Percentiles rank a stretch among this genome's conserved stretches.
Conservation (phyloP, 2,113 vertebrate species). For the Ibidorhyncha struthersii region DNA sequence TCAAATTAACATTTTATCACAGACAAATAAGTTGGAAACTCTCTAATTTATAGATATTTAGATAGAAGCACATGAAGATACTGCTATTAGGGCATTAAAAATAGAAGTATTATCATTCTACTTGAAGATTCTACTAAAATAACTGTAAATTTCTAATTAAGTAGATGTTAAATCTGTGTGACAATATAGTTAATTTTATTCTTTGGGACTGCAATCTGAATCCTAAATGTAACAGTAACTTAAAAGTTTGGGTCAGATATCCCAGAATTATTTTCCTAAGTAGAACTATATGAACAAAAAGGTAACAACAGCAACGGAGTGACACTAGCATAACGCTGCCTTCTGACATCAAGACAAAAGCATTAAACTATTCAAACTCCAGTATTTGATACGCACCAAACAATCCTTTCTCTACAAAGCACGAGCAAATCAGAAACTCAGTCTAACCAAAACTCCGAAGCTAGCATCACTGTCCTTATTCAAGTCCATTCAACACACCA, state of each 20-base stretch:
- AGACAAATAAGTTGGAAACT: not conserved
- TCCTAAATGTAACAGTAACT: not conserved
- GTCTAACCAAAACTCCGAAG: not conserved
- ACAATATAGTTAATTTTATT: not conserved
- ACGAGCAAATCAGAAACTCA: not conserved
- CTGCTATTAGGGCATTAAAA: conserved; percentile 1
- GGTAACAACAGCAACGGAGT: not conserved
- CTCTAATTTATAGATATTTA: not conserved
- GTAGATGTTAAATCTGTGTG: not conserved
- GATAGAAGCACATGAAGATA: not conserved
- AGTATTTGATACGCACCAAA: not conserved
- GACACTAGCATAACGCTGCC: not conserved
- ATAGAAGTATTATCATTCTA: not conserved
- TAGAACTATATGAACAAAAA: not conserved
- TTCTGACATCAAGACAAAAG: not conserved
- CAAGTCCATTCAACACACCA: not conserved
- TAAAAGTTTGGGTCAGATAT: not conserved
- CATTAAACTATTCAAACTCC: not conserved
- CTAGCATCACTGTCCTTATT: not conserved
- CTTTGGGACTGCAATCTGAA: not conserved
- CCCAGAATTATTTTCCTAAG: not conserved
- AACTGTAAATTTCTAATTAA: not conserved
- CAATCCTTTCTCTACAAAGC: not conserved
- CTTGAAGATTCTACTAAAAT: not conserved
- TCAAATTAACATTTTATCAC: not conserved